Conservation (phyloP, 2,888 invertebrate species). For the Mantis religiosa region DNA sequence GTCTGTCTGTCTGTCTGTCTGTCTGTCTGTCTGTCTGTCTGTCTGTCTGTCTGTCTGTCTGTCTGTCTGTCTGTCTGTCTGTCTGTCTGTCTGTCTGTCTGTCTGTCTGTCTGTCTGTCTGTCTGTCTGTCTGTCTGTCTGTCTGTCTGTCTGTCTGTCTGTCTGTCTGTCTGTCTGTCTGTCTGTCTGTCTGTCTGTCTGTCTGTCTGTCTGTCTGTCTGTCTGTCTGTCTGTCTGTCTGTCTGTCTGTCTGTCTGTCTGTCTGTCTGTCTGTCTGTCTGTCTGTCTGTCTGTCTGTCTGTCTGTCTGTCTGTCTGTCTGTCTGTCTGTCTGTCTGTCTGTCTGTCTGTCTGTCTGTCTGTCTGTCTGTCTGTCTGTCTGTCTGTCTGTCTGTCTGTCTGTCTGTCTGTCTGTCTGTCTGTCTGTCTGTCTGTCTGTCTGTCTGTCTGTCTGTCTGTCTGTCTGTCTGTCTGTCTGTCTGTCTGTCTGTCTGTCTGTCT, state of each 20-base stretch:
- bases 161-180: conserved; percentile 2
- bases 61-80: conserved; percentile 2
- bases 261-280: conserved; percentile 4
- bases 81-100: conserved; percentile 2
- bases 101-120: conserved; percentile 2
- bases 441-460: conserved; percentile 2
- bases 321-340: conserved; percentile 4
- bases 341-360: conserved; percentile 2
- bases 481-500: conserved; percentile 2
- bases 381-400: conserved; percentile 4
- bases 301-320: conserved; percentile 2
- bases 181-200: conserved; percentile 2
- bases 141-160: conserved; percentile 2
- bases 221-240: conserved; percentile 2
- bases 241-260: conserved; percentile 2
- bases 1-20: conserved; percentile 2
- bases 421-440: conserved; percentile 4
- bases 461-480: conserved; percentile 2
- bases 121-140: conserved; percentile 4
- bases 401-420: conserved; percentile 2
- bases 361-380: conserved; percentile 2
- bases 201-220: not conserved
- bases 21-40: conserved; percentile 4
- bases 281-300: conserved; percentile 2
- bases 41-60: not conserved